A percentile compares a stretch with the other conserved stretches of the same genome.
Evolutionary conservation across 2,888 invertebrate species (phyloP).

Genomic region (Aproaerema taeniolella): DNA sequence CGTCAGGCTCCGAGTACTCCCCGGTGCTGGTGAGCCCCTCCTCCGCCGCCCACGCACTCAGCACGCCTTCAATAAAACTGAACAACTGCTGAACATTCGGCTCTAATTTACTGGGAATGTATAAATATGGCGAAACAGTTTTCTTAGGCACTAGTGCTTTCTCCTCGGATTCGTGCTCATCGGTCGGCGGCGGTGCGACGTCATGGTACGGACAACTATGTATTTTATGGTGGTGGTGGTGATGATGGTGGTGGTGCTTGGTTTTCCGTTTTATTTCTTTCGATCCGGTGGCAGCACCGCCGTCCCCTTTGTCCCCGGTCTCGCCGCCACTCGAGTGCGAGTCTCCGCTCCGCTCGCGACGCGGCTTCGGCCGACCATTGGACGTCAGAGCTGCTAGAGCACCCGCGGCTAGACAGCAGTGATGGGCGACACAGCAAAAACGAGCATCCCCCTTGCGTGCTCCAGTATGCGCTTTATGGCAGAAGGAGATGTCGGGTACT

Average conservation of each 20-base stretch:
- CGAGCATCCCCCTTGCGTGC: slow-evolving; percentile 59
- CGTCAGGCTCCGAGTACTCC: slow-evolving; percentile 85
- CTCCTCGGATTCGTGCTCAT: slow-evolving; percentile 49
- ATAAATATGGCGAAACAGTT: slow-evolving; percentile 71
- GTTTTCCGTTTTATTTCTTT: slow-evolving; percentile 53
- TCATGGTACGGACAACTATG: slow-evolving; percentile 69
- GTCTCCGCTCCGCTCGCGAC: slow-evolving; percentile 61
- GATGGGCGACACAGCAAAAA: slow-evolving; percentile 71
- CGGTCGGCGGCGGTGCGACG: slow-evolving; percentile 50
- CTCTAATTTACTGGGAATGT: slow-evolving; percentile 79
- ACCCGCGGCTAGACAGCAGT: slow-evolving; percentile 67
- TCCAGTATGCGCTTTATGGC: slow-evolving; percentile 67
- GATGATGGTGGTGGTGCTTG: slow-evolving; percentile 62
- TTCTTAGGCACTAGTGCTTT: slow-evolving; percentile 56
- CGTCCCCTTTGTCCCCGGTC: slow-evolving; percentile 57
- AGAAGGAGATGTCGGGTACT: slow-evolving; percentile 68
- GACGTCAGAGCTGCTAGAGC: slow-evolving; percentile 57
- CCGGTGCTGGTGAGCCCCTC: slow-evolving; percentile 84
- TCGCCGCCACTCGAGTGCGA: slow-evolving; percentile 72
- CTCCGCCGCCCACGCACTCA: slow-evolving; percentile 87
- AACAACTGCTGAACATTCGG: slow-evolving; percentile 89
- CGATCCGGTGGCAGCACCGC: slow-evolving; percentile 35
- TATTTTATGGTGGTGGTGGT: slow-evolving; percentile 57
- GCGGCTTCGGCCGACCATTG: slow-evolving; percentile 53
- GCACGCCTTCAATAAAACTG: slow-evolving; percentile 87